Conservation (phyloP, 2,797 vertebrate species). For the Paramormyrops hopkinsi region DNA sequence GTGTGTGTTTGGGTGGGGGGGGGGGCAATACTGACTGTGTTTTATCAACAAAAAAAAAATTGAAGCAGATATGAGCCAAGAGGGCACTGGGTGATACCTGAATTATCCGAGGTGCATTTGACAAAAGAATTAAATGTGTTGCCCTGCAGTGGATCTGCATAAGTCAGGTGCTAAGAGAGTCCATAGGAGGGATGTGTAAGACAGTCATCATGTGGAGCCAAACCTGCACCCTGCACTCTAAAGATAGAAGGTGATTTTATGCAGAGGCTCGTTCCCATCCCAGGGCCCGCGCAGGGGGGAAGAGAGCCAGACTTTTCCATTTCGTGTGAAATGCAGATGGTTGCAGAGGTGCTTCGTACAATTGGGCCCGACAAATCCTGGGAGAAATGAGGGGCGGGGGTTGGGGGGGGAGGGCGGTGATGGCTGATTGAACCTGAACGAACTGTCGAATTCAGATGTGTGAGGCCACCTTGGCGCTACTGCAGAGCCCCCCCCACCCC, state of each 20-base stretch:
- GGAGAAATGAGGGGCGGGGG: not conserved
- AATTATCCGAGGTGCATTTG: not conserved
- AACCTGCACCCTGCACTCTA: not conserved
- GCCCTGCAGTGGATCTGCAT: not conserved
- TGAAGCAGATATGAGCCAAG: not conserved
- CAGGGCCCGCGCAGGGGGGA: not conserved
- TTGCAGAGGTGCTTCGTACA: not conserved
- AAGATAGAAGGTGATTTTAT: not conserved
- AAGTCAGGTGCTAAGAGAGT: not conserved
- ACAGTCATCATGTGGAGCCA: not conserved
- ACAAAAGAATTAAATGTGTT: constrained; percentile 5
- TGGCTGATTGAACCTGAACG: constrained; percentile 8
- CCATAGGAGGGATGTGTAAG: not conserved
- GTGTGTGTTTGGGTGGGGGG: not conserved
- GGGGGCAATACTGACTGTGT: not conserved
- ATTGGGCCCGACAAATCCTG: not conserved
- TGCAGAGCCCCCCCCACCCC: not conserved
- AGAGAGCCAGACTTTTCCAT: not conserved
- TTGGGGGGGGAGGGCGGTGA: not conserved
- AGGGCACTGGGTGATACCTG: not conserved
- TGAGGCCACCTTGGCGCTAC: not conserved
- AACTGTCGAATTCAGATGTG: constrained; percentile 15
- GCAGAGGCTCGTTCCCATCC: not conserved
- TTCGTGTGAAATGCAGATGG: not conserved
- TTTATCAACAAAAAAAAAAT: not conserved